phyloP scores from a whole-genome alignment of 2,797 vertebrate genomes.

The Clamator glandarius region DNA sequence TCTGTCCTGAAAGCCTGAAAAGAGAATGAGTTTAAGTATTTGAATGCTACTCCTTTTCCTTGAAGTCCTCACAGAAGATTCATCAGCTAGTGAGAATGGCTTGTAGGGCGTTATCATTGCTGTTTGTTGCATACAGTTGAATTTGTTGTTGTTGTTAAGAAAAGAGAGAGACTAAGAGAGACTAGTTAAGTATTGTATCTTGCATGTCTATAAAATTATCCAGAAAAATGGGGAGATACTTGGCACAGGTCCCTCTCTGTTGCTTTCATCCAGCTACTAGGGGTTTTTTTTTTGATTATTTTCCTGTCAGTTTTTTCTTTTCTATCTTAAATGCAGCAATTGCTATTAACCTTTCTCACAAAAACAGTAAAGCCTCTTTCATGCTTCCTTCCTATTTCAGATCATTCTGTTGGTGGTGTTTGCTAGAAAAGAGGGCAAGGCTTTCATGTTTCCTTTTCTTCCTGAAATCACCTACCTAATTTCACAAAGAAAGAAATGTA shows the following conservation, averaged over 20 bases:
- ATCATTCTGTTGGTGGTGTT: background rate
- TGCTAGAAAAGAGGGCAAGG: background rate
- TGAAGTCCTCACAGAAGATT: background rate
- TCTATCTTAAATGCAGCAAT: background rate
- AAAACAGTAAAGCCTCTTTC: constrained; percentile 23
- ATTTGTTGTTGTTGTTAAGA: background rate
- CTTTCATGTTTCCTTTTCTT: constrained; percentile 3
- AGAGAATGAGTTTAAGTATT: too few species aligned
- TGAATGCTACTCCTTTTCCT: background rate
- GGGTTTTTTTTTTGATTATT: background rate
- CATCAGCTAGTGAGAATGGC: background rate
- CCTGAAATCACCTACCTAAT: background rate
- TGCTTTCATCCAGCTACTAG: background rate
- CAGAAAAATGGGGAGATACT: background rate
- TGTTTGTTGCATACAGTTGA: background rate
- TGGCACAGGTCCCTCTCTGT: background rate
- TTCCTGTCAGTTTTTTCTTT: background rate
- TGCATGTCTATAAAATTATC: background rate
- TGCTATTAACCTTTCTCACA: constrained; percentile 7
- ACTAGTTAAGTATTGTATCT: background rate
- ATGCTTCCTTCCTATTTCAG: background rate
- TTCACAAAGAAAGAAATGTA: background rate
- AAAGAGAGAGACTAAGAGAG: too few species aligned
- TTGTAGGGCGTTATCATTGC: background rate
- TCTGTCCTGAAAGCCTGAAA: background rate